These are phyloP conservation scores for Microtus pennsylvanicus DNA, from an alignment of 2,113 vertebrate genomes.

Conservation along the genomic window DNA sequence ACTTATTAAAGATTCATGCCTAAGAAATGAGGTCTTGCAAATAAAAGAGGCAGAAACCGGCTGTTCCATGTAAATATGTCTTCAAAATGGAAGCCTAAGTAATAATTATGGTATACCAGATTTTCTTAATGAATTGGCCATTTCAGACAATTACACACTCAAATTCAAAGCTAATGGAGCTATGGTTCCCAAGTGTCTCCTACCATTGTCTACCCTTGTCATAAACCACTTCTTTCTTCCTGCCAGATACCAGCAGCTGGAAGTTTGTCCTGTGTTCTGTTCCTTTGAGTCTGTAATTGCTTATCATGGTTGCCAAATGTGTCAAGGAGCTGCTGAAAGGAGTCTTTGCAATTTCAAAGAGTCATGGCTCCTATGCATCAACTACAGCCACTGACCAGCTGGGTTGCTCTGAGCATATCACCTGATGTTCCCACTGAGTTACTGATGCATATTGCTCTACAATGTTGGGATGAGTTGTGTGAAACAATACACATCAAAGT, in stretches of 20 bases:
- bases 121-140: not conserved
- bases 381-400: not conserved
- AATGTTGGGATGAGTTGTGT: not conserved
- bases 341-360: not conserved
- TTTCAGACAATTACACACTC: not conserved
- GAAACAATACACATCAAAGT: not conserved
- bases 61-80: conserved; percentile 15
- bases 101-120: not conserved
- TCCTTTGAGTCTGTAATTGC: not conserved
- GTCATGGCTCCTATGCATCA: not conserved
- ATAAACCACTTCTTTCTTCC: not conserved
- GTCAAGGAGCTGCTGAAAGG: not conserved
- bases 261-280: not conserved
- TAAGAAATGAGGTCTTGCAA: conserved; percentile 46
- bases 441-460: not conserved
- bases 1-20: conserved; percentile 29
- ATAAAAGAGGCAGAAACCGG: conserved; percentile 6
- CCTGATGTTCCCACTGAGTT: not conserved
- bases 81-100: not conserved
- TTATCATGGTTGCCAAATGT: not conserved
- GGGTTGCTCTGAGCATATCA: not conserved
- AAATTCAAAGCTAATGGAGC: not conserved
- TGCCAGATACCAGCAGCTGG: not conserved
- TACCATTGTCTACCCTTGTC: not conserved
- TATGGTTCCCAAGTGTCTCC: not conserved